Evolutionary conservation across 2,797 vertebrate genomes (phyloP).

Genomic region (Halcyon leucocephala): DNA sequence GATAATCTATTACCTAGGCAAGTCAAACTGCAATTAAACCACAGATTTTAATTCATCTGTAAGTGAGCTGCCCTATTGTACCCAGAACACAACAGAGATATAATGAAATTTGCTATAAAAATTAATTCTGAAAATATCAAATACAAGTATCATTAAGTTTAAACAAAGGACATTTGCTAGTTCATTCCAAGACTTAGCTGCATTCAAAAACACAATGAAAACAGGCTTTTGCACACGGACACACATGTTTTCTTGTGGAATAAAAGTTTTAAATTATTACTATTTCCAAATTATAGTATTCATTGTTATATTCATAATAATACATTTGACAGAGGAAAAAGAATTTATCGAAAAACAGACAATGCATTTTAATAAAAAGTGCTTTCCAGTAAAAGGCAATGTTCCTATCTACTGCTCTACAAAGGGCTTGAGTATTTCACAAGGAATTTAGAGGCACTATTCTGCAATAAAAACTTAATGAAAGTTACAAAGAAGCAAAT

Average conservation of each 20-base stretch:
- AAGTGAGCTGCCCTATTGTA: slow-evolving; percentile 4
- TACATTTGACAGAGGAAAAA: background rate
- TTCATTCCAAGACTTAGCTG: background rate
- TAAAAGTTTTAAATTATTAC: slow-evolving; percentile 43
- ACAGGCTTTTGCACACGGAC: slow-evolving; percentile 7
- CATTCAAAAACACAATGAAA: slow-evolving; percentile 24
- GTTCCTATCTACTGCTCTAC: slow-evolving; percentile 23
- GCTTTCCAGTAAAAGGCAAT: background rate
- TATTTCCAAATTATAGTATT: slow-evolving; percentile 44
- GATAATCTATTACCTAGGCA: background rate
- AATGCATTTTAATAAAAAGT: slow-evolving; percentile 41
- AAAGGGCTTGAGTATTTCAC: background rate
- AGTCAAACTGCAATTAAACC: slow-evolving; percentile 52
- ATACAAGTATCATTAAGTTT: slow-evolving; percentile 24
- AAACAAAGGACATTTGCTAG: slow-evolving; percentile 42
- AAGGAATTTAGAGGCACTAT: slow-evolving; percentile 16
- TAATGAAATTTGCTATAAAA: slow-evolving; percentile 39
- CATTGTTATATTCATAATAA: slow-evolving; percentile 39
- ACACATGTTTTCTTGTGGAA: background rate
- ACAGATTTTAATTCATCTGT: slow-evolving; percentile 25
- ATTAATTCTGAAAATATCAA: slow-evolving; percentile 57
- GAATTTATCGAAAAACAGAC: background rate
- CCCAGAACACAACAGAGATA: background rate
- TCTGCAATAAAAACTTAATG: slow-evolving; percentile 41
- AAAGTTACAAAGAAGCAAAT: slow-evolving; percentile 29